phyloP scores from a whole-genome alignment of 2,113 vertebrate species.

The Clarias macrocephalus region DNA sequence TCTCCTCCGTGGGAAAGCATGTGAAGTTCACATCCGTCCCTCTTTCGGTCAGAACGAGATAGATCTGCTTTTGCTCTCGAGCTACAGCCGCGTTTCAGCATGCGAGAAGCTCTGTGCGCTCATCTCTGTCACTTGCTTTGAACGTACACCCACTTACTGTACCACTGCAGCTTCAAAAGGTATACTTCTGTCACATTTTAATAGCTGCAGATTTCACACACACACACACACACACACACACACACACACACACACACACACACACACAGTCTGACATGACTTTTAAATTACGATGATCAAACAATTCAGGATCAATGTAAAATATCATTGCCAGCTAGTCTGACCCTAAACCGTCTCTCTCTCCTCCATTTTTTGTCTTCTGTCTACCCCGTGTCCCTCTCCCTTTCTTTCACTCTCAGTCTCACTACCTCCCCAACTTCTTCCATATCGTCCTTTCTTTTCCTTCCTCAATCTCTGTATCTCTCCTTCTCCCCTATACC shows the following conservation, averaged over 20 bases:
- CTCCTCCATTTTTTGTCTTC: too few species aligned
- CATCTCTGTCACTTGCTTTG: background rate
- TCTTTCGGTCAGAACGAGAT: conserved; percentile 4
- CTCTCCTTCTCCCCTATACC: background rate
- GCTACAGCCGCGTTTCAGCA: background rate
- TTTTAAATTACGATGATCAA: background rate
- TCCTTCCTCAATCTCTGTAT: background rate
- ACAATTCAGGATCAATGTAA: background rate
- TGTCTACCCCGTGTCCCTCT: too few species aligned
- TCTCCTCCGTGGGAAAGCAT: conserved; percentile 43
- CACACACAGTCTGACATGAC: background rate
- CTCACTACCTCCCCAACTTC: background rate
- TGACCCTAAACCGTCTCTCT: too few species aligned
- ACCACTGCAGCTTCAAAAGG: conserved; percentile 3
- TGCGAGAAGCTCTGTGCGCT: background rate
- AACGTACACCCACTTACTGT: background rate
- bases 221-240: background rate
- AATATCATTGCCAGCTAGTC: background rate
- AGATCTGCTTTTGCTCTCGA: conserved; percentile 26
- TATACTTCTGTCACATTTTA: background rate
- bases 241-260: background rate
- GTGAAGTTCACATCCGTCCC: conserved; percentile 28
- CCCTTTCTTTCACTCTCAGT: background rate
- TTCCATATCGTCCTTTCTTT: background rate
- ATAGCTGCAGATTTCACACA: background rate